phyloP scores from a whole-genome alignment of 2,888 invertebrate genomes.

The Cheilosia vernalis region DNA sequence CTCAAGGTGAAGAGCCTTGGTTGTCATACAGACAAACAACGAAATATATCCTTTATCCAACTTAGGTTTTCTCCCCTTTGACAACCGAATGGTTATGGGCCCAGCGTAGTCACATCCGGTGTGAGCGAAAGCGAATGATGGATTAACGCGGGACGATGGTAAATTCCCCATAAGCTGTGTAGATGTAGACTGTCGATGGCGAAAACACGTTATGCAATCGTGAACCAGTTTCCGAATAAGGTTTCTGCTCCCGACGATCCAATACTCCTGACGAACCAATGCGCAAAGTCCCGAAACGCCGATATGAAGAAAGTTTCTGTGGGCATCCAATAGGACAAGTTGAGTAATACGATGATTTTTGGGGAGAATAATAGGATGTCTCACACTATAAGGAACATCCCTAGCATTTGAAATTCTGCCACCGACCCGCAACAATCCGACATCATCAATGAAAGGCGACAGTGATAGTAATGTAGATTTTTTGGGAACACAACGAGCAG shows the following conservation, averaged over 20 bases:
- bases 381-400: constrained; percentile 28
- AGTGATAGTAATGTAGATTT: constrained; percentile 7
- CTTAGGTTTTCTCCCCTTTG: constrained; percentile 32
- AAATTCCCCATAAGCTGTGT: constrained; percentile 46
- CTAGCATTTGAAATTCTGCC: constrained; percentile 23
- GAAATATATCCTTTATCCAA: constrained; percentile 46
- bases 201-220: constrained; percentile 40
- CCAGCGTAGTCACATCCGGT: constrained; percentile 43
- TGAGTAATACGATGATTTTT: constrained; percentile 31
- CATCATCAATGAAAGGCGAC: constrained; percentile 24
- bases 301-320: constrained; percentile 5
- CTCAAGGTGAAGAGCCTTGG: constrained; percentile 44
- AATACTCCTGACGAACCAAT: constrained; percentile 29
- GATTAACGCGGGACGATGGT: constrained; percentile 9
- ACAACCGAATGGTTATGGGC: constrained; percentile 36
- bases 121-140: constrained; percentile 33
- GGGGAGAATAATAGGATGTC: constrained; percentile 24
- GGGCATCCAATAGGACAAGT: constrained; percentile 13
- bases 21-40: constrained; percentile 64
- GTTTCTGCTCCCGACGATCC: constrained; percentile 24
- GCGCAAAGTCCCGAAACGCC: constrained; percentile 13
- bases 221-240: constrained; percentile 42
- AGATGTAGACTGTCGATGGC: constrained; percentile 26
- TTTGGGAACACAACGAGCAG: no score
- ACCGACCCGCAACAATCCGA: constrained; percentile 31